A percentile compares a stretch with the other conserved stretches of the same genome.
Evolutionary conservation across 2,797 vertebrate species (phyloP).

Genomic region (Thaleichthys pacificus): DNA sequence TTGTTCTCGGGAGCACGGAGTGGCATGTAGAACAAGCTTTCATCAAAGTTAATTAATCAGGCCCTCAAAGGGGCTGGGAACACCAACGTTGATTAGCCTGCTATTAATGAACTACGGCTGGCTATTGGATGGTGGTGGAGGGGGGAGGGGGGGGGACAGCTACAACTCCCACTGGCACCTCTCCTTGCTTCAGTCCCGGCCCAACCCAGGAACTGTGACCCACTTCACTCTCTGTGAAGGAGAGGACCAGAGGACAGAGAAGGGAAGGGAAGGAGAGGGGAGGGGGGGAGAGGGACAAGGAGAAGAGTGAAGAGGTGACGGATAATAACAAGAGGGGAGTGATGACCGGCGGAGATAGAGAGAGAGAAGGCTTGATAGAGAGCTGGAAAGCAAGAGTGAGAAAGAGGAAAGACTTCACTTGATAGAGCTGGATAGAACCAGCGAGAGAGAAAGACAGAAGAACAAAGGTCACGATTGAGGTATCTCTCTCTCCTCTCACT

Average conservation of each 20-base stretch:
- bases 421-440: conserved; percentile 27
- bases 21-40: conserved; percentile 45
- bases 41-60: conserved; percentile 60
- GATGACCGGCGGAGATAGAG: conserved; percentile 7
- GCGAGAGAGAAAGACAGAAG: not conserved
- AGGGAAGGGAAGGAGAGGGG: not conserved
- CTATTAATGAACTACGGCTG: conserved; percentile 57
- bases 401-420: conserved; percentile 13
- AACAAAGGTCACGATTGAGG: conserved; percentile 6
- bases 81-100: conserved; percentile 51
- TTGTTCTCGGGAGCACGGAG: not conserved
- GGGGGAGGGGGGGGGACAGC: conserved; percentile 28
- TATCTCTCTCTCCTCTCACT: conserved; percentile 13
- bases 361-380: not conserved
- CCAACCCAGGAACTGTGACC: conserved; percentile 67
- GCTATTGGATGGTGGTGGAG: conserved; percentile 14
- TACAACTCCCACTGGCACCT: conserved; percentile 51
- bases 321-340: not conserved
- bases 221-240: conserved; percentile 56
- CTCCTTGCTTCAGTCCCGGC: conserved; percentile 51
- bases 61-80: conserved; percentile 46
- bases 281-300: conserved; percentile 8
- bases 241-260: conserved; percentile 4
- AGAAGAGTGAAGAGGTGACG: conserved; percentile 1
- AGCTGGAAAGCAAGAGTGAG: not conserved